These are phyloP conservation scores for Matsumyia berberina DNA, from an alignment of 2,888 invertebrate species.

Conservation along the genomic window DNA sequence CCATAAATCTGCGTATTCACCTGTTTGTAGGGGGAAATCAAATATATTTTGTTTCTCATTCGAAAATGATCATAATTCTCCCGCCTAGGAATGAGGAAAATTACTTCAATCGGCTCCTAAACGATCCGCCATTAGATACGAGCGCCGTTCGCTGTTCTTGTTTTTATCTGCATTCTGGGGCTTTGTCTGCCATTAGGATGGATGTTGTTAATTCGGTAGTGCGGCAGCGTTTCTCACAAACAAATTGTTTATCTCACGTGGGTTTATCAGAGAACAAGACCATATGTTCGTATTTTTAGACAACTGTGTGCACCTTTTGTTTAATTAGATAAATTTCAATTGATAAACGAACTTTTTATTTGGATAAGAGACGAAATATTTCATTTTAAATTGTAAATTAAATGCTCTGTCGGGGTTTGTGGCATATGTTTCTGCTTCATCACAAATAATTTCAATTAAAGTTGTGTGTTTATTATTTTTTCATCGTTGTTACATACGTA, in stretches of 20 bases:
- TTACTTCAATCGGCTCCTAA: conserved; percentile 4
- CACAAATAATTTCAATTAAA: neutral
- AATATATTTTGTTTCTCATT: conserved; percentile 31
- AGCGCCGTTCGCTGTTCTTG: conserved; percentile 12
- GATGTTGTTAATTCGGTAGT: conserved; percentile 22
- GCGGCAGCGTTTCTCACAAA: neutral
- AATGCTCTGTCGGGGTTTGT: neutral
- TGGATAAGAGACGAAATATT: too few species aligned
- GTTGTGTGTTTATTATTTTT: too few species aligned
- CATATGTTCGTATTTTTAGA: conserved; percentile 15
- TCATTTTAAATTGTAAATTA: too few species aligned
- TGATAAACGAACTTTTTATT: neutral
- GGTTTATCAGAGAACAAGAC: conserved; percentile 9
- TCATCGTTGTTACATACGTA: too few species aligned
- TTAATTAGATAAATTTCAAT: conserved; percentile 31
- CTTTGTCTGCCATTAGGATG: conserved; percentile 29
- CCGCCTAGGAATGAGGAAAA: conserved; percentile 15
- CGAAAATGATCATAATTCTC: conserved; percentile 22
- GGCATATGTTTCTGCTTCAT: neutral
- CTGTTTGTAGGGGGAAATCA: conserved; percentile 40
- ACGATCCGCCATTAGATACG: conserved; percentile 1
- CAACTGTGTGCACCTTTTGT: conserved; percentile 8
- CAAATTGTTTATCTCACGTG: conserved; percentile 34
- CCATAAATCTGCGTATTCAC: conserved; percentile 52
- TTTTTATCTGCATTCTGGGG: conserved; percentile 34